Evolutionary conservation across 1,140 invertebrate genomes (phyloP).

Genomic region (Micrasema minimum): DNA sequence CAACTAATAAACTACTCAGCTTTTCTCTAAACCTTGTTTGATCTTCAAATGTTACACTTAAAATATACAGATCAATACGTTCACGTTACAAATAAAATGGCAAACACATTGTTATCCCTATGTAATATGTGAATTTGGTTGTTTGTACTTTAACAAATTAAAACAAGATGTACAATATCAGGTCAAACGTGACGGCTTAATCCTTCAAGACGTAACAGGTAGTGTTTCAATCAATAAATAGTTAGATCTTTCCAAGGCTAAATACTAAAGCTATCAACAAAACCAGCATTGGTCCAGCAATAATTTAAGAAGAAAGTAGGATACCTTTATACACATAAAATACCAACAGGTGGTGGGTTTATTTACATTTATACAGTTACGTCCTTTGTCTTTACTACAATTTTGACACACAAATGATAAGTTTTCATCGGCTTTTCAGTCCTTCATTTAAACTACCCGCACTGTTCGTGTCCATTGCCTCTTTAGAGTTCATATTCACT

Average conservation of each 20-base stretch:
- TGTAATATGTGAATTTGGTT: conserved; percentile 31
- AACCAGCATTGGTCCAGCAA: background rate
- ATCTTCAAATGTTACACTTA: conserved; percentile 21
- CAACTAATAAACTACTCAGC: conserved; percentile 20
- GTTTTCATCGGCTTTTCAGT: conserved; percentile 21
- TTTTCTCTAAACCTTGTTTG: conserved; percentile 14
- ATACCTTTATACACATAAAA: conserved; percentile 20
- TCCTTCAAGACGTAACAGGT: conserved; percentile 22
- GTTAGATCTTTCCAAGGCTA: conserved; percentile 21
- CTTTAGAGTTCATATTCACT: conserved; percentile 13
- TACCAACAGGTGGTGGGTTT: background rate
- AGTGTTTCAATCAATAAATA: conserved; percentile 30
- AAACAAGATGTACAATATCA: conserved; percentile 28
- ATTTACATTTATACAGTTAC: conserved; percentile 21
- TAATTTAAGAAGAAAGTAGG: conserved; percentile 24
- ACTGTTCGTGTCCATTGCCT: background rate
- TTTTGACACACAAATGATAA: conserved; percentile 6
- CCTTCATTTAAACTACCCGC: background rate
- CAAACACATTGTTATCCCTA: conserved; percentile 21
- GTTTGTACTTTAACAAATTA: conserved; percentile 36
- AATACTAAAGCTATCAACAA: conserved; percentile 21
- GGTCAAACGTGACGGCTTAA: conserved; percentile 27
- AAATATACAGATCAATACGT: conserved; percentile 31
- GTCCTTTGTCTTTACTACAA: too few species aligned
- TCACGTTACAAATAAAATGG: conserved; percentile 28